Conservation (phyloP, 2,113 vertebrate genomes). For the Oryctolagus cuniculus region mOryCun1.1 NC_091442.1:99492501-99493000, state of each 20-base stretch:
- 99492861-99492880: background rate
- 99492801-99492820: background rate
- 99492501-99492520: background rate
- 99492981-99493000: background rate
- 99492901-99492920: background rate
- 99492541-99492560: conserved; percentile 27
- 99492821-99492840: background rate
- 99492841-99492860: conserved; percentile 23
- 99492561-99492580: conserved; percentile 38
- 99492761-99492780: conserved; percentile 36
- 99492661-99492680: background rate
- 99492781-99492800: conserved; percentile 46
- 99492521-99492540: conserved; percentile 30
- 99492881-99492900: conserved; percentile 6
- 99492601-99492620: background rate
- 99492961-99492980: background rate
- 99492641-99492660: conserved; percentile 29
- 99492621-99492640: conserved; percentile 23
- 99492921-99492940: background rate
- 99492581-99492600: conserved; percentile 19
- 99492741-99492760: background rate
- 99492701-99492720: conserved; percentile 11
- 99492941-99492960: background rate
- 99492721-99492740: conserved; percentile 39
- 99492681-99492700: conserved; percentile 26